Evolutionary conservation across 2,113 vertebrate genomes (phyloP), one percentile per base, ranked within the genome.

Genomic region (Erythrolamprus reginae): DNA sequence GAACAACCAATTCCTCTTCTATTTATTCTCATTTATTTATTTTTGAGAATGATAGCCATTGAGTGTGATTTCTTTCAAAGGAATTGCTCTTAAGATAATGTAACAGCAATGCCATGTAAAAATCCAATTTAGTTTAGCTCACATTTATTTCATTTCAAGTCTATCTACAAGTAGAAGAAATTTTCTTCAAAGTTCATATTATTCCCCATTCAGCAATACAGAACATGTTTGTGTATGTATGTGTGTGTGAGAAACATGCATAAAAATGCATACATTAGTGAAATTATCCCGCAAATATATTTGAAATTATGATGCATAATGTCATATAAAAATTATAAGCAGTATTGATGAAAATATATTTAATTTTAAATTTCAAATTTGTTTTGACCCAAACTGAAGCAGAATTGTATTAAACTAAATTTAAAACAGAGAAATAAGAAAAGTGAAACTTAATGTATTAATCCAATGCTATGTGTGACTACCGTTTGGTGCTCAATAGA

Each of bases 1-100:
- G 82, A 89, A 82, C 23, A 82, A 17, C 26, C 38, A 10, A n/a
- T 56, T n/a, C 3, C 10, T 33, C 2, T 61, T 48, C 53, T 84
- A 50, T 88, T 88, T 88, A 88, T 88, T 65, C 61, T 61, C 17
- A 65, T 19, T 45, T 87, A 87, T 87, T 88, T 88, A 65, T 61
- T n/a, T 65, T 61, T 38, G 23, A 86, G 26, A 65, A 65, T 19
- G 47, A 88, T 65, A 65, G 26, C 26, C 56, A 19, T 58, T 26
- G 8, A 26, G 56, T 26, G 26, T 9, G 23, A 56, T 58, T 5
- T 24, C 7, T 28, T 61, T n/a, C 56, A 88, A 48, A n/a, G 55
- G 55, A 48, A 88, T 48, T 17, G 28, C 48, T 61, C 56, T 65
- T 61, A 50, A 65, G 87, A 13, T 42, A 48, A 28, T 61, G 5